Evolutionary conservation across 2,113 vertebrate genomes (phyloP).

Genomic region (Speoplatyrhinus poulsoni): DNA sequence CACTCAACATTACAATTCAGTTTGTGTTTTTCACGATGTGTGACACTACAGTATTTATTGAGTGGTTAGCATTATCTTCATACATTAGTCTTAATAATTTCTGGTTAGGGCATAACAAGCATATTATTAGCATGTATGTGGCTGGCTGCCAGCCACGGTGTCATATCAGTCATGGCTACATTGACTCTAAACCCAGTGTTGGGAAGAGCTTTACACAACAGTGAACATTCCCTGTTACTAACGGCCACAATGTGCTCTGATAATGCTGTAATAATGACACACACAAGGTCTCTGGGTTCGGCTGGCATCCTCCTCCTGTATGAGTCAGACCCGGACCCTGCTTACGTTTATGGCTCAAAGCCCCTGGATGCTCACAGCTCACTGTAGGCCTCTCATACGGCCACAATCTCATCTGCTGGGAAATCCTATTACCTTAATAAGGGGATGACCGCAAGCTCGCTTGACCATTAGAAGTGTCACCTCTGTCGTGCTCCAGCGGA

Average conservation of each 20-base stretch:
- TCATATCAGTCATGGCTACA: conserved; percentile 1
- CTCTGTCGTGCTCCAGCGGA: conserved; percentile 33
- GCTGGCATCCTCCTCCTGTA: conserved; percentile 34
- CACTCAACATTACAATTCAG: not conserved
- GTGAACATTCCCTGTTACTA: conserved; percentile 22
- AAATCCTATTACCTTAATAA: conserved; percentile 50
- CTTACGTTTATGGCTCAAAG: conserved; percentile 47
- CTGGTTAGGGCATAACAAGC: not conserved
- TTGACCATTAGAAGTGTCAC: conserved; percentile 63
- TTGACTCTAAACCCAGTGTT: not conserved
- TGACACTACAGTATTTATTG: too few species aligned
- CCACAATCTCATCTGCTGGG: conserved; percentile 24
- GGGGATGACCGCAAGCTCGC: conserved; percentile 42
- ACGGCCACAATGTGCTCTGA: conserved; percentile 32
- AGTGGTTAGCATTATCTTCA: too few species aligned
- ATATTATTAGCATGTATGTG: not conserved
- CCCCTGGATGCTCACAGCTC: conserved; percentile 34
- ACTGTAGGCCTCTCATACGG: conserved; percentile 35
- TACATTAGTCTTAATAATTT: too few species aligned
- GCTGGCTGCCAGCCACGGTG: too few species aligned
- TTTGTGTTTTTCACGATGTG: not conserved
- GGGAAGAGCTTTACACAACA: conserved; percentile 2
- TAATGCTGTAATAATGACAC: conserved; percentile 40
- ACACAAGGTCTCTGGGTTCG: conserved; percentile 55
- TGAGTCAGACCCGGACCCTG: conserved; percentile 54